A percentile compares a stretch with the other conserved stretches of the same genome.
phyloP scores from a whole-genome alignment of 2,797 vertebrate species.

The Clarias platycephalus region DNA sequence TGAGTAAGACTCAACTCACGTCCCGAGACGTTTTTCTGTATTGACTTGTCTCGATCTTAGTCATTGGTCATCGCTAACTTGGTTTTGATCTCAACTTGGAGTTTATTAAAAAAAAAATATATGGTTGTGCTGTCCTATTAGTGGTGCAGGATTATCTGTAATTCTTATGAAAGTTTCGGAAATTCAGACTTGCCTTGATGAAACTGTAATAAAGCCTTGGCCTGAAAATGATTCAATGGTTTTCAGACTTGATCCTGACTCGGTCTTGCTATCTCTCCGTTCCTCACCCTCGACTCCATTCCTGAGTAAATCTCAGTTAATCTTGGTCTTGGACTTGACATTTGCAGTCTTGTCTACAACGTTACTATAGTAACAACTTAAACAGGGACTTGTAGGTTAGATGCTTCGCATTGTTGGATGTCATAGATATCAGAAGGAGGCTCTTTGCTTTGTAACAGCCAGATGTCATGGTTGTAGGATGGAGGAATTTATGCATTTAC shows the following conservation, averaged over 20 bases:
- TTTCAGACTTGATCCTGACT: not conserved
- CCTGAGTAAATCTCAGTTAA: not conserved
- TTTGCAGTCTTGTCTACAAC: not conserved
- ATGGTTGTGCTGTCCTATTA: not conserved
- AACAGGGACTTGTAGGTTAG: not conserved
- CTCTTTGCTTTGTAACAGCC: not conserved
- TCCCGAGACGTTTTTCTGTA: not conserved
- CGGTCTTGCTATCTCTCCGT: not conserved
- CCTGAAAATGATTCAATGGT: not conserved
- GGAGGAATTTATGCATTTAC: not conserved
- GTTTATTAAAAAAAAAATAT: not conserved
- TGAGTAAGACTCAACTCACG: not conserved
- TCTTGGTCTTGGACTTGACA: not conserved
- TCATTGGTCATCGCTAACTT: not conserved
- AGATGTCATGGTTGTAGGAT: not conserved
- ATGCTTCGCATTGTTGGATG: not conserved
- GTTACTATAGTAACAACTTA: not conserved
- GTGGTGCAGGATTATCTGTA: no score
- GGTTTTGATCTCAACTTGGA: not conserved
- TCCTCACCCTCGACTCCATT: not conserved
- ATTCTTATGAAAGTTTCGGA: no score
- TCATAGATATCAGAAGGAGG: not conserved
- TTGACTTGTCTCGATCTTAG: not conserved
- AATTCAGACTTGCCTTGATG: not conserved
- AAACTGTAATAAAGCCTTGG: not conserved